Percentiles rank a stretch among this genome's conserved stretches.
phyloP scores from a whole-genome alignment of 2,888 invertebrate genomes.

The Diploptera punctata region DNA sequence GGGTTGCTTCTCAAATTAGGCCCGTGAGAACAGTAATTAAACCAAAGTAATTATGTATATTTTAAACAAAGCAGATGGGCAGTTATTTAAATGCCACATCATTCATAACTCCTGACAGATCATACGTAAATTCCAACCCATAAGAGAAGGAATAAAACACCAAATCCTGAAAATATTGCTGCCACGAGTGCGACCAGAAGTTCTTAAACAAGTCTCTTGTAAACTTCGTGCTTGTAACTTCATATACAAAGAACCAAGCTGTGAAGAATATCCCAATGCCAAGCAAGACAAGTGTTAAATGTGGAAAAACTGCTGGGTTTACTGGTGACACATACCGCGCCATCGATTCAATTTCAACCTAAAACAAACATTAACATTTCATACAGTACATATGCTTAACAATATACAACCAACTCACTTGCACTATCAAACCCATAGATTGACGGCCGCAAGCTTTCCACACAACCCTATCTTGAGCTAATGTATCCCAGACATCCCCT shows the following conservation, averaged over 20 bases:
- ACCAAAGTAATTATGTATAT: too few relatives aligned
- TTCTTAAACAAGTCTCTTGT: constrained; percentile 86
- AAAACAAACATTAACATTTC: too few relatives aligned
- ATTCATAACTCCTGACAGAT: constrained; percentile 15
- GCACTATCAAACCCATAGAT: too few relatives aligned
- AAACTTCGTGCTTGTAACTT: constrained; percentile 89
- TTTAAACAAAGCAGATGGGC: too few relatives aligned
- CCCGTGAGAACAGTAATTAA: too few relatives aligned
- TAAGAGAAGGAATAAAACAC: constrained; percentile 89
- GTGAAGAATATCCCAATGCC: constrained; percentile 98
- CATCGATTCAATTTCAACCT: constrained; percentile 77
- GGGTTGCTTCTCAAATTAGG: too few relatives aligned
- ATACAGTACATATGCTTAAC: too few relatives aligned
- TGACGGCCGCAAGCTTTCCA: too few relatives aligned
- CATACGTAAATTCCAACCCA: constrained; percentile 98
- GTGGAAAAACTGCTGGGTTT: constrained; percentile 94
- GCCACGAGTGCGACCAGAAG: constrained; percentile 91
- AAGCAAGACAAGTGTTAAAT: constrained; percentile 87
- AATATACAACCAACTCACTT: too few relatives aligned
- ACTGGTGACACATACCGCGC: constrained; percentile 93
- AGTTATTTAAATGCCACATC: too few relatives aligned
- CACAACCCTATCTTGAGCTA: too few relatives aligned
- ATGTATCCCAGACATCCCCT: too few relatives aligned
- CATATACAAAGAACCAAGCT: constrained; percentile 99
- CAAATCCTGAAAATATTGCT: constrained; percentile 95